Evolutionary conservation across 2,797 vertebrate genomes (phyloP), one percentile per base, ranked within the genome.

Genomic region (Syngnathus acus): DNA sequence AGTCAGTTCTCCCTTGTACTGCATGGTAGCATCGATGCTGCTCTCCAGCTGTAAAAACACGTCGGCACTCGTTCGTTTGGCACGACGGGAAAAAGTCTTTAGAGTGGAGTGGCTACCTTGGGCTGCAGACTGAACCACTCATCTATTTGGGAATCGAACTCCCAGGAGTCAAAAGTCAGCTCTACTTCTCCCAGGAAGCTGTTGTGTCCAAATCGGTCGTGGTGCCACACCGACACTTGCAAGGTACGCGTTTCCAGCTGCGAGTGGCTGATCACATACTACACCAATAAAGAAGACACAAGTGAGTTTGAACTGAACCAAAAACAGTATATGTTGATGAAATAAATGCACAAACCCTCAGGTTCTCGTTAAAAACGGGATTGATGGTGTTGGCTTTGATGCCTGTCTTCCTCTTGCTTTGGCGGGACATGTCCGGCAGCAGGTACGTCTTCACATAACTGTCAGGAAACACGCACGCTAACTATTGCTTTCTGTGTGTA

Each of bases 361-460:
- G 85, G 0, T 79, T 95, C 89, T 98, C 96, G 55, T 95, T 98
- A 79, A 96, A 99, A 71, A 96, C 90, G 0, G 97, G 97, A 84
- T 93, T 94, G 61, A 89, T 94, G 84, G 86, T 93, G 88, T 95
- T 97, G 77, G 86, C 88, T 86, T 95, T 97, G 81, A 98, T 93
- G 89, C 94, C 94, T 65, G 96, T 98, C 91, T 99, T 99, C 78
- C 96, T 92, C 80, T 99, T 99, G 78, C 93, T 97, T 82, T 96
- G 96, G 54, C 94, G 92, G 26, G 95, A 97, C 32, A 84, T 97
- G 70, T 98, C 97, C 9, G 97, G 97, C 74, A 99, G 91, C 53
- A 99, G 94, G 84, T 99, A 99, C 0, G 93, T 89, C 91, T 98
- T 99, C 76, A 99, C 95, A 39, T 99, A 99, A 1, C 96, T 99